phyloP scores from a whole-genome alignment of 2,113 vertebrate species.

The Channa argus region DNA sequence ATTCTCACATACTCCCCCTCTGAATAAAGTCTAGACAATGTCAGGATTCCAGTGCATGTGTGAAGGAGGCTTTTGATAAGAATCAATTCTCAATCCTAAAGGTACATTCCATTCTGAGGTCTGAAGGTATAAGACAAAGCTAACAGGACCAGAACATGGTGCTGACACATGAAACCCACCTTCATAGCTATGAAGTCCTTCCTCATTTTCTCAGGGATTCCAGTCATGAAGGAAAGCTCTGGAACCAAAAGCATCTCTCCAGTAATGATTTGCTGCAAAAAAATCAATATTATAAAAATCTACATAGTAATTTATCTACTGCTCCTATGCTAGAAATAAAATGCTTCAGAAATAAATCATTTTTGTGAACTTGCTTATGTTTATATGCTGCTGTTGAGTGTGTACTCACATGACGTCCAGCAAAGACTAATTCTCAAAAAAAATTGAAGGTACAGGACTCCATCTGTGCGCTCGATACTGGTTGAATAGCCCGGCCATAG shows the following conservation, averaged over 20 bases:
- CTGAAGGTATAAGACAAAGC: too few relatives aligned
- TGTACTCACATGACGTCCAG: slow-evolving; percentile 91
- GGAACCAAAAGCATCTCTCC: slow-evolving; percentile 91
- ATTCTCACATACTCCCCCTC: too few relatives aligned
- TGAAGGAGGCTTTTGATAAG: too few relatives aligned
- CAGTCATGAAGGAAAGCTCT: slow-evolving; percentile 93
- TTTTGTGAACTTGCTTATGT: too few relatives aligned
- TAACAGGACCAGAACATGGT: not conserved
- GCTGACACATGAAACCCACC: slow-evolving; percentile 69
- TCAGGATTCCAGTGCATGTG: too few relatives aligned
- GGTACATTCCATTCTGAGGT: too few relatives aligned
- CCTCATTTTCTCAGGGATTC: slow-evolving; percentile 88
- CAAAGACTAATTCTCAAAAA: slow-evolving; percentile 92
- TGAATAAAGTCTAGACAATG: too few relatives aligned
- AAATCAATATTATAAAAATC: not conserved
- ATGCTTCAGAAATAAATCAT: too few relatives aligned
- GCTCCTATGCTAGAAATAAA: too few relatives aligned
- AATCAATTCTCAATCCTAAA: too few relatives aligned
- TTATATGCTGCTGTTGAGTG: too few relatives aligned
- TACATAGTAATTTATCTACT: too few relatives aligned
- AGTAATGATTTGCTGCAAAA: slow-evolving; percentile 76
- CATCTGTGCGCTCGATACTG: slow-evolving; percentile 88
- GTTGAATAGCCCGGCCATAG: slow-evolving; percentile 94
- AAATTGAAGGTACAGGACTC: slow-evolving; percentile 88
- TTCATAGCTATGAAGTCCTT: slow-evolving; percentile 90